A percentile compares a stretch with the other conserved stretches of the same genome.
Evolutionary conservation across 2,888 invertebrate genomes (phyloP).

Genomic region (Coremacera marginata): DNA sequence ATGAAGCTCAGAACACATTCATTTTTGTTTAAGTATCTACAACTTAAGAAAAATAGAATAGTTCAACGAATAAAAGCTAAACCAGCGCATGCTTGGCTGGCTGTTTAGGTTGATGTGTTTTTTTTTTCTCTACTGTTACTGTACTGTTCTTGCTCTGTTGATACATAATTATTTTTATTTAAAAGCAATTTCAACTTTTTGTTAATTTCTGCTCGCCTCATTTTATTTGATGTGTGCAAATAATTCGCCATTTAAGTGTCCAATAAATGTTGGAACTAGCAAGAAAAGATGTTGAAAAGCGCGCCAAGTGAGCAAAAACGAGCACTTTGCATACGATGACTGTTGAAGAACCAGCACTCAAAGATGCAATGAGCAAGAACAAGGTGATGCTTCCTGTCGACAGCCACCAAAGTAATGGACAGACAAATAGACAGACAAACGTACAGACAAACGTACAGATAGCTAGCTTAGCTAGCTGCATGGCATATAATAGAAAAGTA

Average conservation of each 20-base stretch:
- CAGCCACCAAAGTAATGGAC: slow-evolving; percentile 34
- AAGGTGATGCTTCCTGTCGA: slow-evolving; percentile 44
- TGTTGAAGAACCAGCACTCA: slow-evolving; percentile 12
- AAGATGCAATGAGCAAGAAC: slow-evolving; percentile 17
- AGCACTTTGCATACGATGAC: slow-evolving; percentile 25
- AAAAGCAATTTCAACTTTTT: slow-evolving; percentile 32
- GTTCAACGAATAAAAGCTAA: neutral
- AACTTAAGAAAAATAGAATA: neutral
- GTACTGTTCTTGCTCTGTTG: slow-evolving; percentile 37
- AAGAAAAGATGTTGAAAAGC: neutral
- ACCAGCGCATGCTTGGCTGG: neutral
- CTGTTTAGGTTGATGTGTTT: neutral
- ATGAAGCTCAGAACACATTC: slow-evolving; percentile 22
- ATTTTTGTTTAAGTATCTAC: slow-evolving; percentile 20
- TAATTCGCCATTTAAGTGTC: slow-evolving; percentile 43
- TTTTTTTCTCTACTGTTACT: slow-evolving; percentile 2
- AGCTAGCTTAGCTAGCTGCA: neutral
- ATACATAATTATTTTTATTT: slow-evolving; percentile 24
- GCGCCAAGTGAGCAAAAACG: neutral
- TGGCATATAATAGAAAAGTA: neutral
- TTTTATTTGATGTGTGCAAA: slow-evolving; percentile 53
- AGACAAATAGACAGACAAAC: slow-evolving; percentile 12
- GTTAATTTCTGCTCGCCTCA: slow-evolving; percentile 46
- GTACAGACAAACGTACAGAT: slow-evolving; percentile 3
- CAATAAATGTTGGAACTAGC: slow-evolving; percentile 27